phyloP scores from a whole-genome alignment of 2,113 vertebrate genomes.

The Corythaixoides concolor region DNA sequence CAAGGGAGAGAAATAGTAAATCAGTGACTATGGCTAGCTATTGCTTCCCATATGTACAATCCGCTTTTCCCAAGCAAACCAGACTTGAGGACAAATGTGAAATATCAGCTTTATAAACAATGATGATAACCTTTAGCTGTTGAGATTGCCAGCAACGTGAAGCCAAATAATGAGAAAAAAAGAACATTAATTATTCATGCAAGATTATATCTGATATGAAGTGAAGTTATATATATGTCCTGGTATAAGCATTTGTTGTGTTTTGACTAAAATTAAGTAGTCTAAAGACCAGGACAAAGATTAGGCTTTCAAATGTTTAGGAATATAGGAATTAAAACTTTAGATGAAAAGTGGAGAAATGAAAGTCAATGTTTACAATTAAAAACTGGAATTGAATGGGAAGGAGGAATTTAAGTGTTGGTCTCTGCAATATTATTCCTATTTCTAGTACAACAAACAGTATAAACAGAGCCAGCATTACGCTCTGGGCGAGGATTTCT shows the following conservation, averaged over 20 bases:
- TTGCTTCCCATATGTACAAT: not conserved
- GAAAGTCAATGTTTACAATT: not conserved
- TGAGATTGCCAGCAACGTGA: not conserved
- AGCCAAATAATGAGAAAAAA: not conserved
- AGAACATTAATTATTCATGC: not conserved
- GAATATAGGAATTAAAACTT: not conserved
- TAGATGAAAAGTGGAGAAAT: not conserved
- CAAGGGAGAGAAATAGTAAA: slow-evolving; percentile 1
- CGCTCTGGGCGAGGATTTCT: not conserved
- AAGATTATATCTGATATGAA: not conserved
- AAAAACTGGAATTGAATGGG: not conserved
- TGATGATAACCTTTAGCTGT: not conserved
- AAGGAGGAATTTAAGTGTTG: not conserved
- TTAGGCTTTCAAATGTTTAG: not conserved
- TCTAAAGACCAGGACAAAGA: not conserved
- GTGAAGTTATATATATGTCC: not conserved
- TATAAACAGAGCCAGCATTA: not conserved
- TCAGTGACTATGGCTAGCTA: not conserved
- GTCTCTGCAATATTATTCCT: not conserved
- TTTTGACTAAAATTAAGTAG: not conserved
- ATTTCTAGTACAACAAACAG: not conserved
- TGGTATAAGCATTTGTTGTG: not conserved
- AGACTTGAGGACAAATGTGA: slow-evolving; percentile 7
- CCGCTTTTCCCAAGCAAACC: not conserved
- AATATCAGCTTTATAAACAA: slow-evolving; percentile 10